Base-by-base conservation (phyloP, 2,797 vertebrate species). In the Orientallactaga sibirica region DNA sequence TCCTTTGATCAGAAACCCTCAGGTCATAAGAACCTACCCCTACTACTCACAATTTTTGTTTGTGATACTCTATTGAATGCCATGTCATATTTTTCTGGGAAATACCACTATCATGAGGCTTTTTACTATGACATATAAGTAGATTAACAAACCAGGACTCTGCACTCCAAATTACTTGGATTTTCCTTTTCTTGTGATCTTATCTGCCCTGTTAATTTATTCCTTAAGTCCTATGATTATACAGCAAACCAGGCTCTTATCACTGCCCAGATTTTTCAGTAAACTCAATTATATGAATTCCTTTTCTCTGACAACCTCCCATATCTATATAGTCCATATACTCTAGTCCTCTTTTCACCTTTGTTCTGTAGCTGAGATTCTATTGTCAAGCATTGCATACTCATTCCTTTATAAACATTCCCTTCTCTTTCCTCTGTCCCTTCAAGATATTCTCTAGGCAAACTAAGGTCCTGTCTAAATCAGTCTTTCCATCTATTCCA, bases 1-100 rank as follows among this genome's bases (percentile, higher is more conserved):
- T 33, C 61, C 48, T 80, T 94, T 61, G 67, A 83, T 20, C 43
- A 77, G 33, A 86, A 79, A 67, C 24, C 12, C 48, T 77, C 93
- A 62, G 5, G 43, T 81, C 70, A 6, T 10, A 84, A 76, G 58
- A 71, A 41, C 24, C 2, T 55, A 81, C 12, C 37, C n/a, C 7
- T n/a, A 43, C 16, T 7, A 22, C 5, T 19, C n/a, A 29, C 3
- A 8, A n/a, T 52, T 25, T 70, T n/a, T 76, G 15, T 8, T n/a
- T 76, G 10, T 11, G 58, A 1, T 82, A 7, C 70, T 64, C 25
- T 61, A 22, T 29, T 83, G 15, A 84, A 61, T 41, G 5, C 15
- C 37, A 75, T 67, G 33, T 19, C 25, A 79, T 24, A 79, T 1
- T 48, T 25, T 24, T 25, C 29, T 74, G 70, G 10, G 4, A 4